Evolutionary conservation across 1,140 invertebrate species (phyloP), one percentile per base, ranked within the genome.

Genomic region (Teleogryllus occipitalis): DNA sequence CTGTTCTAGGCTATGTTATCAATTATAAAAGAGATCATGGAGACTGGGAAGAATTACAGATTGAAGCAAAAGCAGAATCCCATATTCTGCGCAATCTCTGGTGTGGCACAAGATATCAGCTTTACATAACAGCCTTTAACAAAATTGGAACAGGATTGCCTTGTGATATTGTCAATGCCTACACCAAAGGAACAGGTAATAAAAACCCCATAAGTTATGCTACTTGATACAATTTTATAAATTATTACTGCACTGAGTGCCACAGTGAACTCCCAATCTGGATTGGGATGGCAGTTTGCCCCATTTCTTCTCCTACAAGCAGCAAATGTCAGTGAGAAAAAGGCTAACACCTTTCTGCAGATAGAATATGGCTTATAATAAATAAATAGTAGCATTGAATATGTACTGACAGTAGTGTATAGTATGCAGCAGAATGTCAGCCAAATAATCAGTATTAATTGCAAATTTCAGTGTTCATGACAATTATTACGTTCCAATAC

Each of bases 61-160:
- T 95, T 74, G 92, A 94, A 74, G 91, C 93, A 27, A 93, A 93
- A 80, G 92, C 91, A 8, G 92, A 92, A 75, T 93, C 93, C 79
- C 92, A 94, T 84, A 89, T 94, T 79, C 84, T 95, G 49, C 91
- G 91, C 49, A 93, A 93, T 85, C 86, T 97, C n/a, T 94, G 92
- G 91, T 96, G 95, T 84, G 95, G 95, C 10, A 96, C 94, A 0
- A 89, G 91, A 8, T 97, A 97, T 85, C 93, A 96, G 83, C 88
- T 96, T 74, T 96, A 95, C 85, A 92, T 97, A 76, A 96, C 94
- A 0, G 95, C 95, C 8, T 95, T 93, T 84, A 97, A 96, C 87
- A 91, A 93, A 84, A 95, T 96, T 81, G 95, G 95, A 12, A 95
- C 95, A 78, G 95, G 95, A 0, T 86, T 95, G 49, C 94, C 95